Percentiles rank a stretch among this genome's conserved stretches.
Evolutionary conservation across 1,140 invertebrate species (phyloP).

Genomic region (Penaeus japonicus): DNA sequence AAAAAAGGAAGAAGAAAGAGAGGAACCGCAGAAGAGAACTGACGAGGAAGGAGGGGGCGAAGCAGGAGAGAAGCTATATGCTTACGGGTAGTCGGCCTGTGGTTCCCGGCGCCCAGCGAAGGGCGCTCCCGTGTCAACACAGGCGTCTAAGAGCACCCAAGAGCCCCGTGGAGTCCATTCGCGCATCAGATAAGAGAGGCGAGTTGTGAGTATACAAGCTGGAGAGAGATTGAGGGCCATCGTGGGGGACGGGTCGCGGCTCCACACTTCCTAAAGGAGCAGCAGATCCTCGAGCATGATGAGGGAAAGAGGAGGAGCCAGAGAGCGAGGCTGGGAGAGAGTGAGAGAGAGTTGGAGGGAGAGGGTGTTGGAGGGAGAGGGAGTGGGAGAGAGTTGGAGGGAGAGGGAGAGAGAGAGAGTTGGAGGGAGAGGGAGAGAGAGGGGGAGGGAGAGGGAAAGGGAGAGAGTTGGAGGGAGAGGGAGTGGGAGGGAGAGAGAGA

Average conservation of each 20-base stretch:
- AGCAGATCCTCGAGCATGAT: not conserved
- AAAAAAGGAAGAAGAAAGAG: not conserved
- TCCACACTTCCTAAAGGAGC: constrained; percentile 25
- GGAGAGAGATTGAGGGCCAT: constrained; percentile 32
- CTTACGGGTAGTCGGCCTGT: not conserved
- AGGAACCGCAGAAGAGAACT: not conserved
- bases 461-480: not conserved
- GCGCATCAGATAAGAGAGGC: constrained; percentile 44
- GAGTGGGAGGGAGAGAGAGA: not conserved
- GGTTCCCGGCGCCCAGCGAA: not conserved
- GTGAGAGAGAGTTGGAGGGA: not conserved
- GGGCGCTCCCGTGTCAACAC: constrained; percentile 19
- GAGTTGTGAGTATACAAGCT: constrained; percentile 45
- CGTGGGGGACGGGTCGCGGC: constrained; percentile 16
- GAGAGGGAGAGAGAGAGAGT: too few relatives aligned
- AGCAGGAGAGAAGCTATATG: too few relatives aligned
- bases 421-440: not conserved
- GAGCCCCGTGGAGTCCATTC: constrained; percentile 32
- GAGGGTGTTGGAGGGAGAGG: not conserved
- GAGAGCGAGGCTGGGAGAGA: not conserved
- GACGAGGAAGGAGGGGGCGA: not conserved
- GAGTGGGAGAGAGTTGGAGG: not conserved
- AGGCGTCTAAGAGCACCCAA: not conserved
- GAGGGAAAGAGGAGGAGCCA: not conserved
- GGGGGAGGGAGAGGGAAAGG: not conserved